phyloP scores from a whole-genome alignment of 2,797 vertebrate genomes.

The Schizothorax lantsangensis region DNA sequence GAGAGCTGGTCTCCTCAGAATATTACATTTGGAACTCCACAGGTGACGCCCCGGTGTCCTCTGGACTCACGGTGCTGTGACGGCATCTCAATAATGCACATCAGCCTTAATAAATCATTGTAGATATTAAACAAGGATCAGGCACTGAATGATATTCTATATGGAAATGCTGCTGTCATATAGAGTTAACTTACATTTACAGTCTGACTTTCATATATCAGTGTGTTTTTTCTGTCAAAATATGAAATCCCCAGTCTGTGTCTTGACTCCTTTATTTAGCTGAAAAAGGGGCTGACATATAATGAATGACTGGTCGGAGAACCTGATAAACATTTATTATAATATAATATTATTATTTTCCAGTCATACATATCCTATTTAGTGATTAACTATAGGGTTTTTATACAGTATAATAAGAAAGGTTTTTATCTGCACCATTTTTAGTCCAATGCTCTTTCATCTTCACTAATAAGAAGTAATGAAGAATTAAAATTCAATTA shows the following conservation, averaged over 20 bases:
- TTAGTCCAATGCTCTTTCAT: not conserved
- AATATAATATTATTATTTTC: not conserved
- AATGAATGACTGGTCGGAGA: not conserved
- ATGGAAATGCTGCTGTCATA: not conserved
- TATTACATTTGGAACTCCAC: constrained; percentile 98
- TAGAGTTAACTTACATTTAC: not conserved
- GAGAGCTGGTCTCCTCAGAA: constrained; percentile 89
- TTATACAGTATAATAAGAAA: constrained; percentile 4
- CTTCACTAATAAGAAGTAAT: not conserved
- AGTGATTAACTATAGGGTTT: not conserved
- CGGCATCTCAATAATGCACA: not conserved
- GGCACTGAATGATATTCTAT: not conserved
- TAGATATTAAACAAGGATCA: not conserved
- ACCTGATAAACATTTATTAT: not conserved
- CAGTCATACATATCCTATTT: not conserved
- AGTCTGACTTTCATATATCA: not conserved
- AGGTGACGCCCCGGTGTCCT: constrained; percentile 84
- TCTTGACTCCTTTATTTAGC: not conserved
- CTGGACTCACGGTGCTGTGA: constrained; percentile 76
- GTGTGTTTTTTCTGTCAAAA: not conserved
- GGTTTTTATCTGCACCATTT: not conserved
- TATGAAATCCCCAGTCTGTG: constrained; percentile 8
- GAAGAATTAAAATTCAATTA: constrained; percentile 44
- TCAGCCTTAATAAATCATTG: constrained; percentile 10
- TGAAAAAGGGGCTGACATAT: not conserved